Evolutionary conservation across 2,113 vertebrate genomes (phyloP), one percentile per base, ranked within the genome.

Genomic region (Cyphomyrus discorhynchus): DNA sequence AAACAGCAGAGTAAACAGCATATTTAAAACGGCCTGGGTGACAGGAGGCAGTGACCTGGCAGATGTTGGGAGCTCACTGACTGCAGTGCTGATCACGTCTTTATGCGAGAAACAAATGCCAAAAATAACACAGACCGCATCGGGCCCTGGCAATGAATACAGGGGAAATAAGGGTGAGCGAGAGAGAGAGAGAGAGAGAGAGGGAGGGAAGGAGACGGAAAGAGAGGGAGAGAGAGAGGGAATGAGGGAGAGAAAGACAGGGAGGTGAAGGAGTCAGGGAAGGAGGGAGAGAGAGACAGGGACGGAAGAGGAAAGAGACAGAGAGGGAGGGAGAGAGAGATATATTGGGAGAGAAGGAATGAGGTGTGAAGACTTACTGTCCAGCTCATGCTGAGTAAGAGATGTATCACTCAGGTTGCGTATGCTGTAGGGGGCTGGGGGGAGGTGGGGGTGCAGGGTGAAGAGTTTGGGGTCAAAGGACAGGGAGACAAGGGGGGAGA

Each of bases 361-460:
- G 24, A 84, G 11, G 52, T 19, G 39, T 58, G 24, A 90, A 70
- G 47, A 97, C 96, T 97, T 96, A 97, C 96, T 97, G 94, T 97
- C 95, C 93, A 97, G 95, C 91, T 97, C 95, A 27, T 97, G 97
- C 91, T 97, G 96, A 15, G 96, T 97, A 94, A 97, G 96, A 92
- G 95, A 92, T 84, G 96, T 95, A 90, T 96, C 96, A 90, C 94
- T 97, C 94, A 97, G 95, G 95, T 97, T 97, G 94, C 95, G 92
- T 92, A 95, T 86, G 90, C 95, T 89, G 89, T 24, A 21, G n/a
- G 46, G 88, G 3, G 89, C 82, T 74, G 90, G 90, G 92, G 92
- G 93, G 84, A 90, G 91, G 88, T 58, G 19, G 53, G 45, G 50
- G 58, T 31, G 86, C 90, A 90, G 89, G 91, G 92, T 93, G 56